A percentile compares a stretch with the other conserved stretches of the same genome.
phyloP scores from a whole-genome alignment of 2,113 vertebrate genomes.

The Motacilla alba region DNA sequence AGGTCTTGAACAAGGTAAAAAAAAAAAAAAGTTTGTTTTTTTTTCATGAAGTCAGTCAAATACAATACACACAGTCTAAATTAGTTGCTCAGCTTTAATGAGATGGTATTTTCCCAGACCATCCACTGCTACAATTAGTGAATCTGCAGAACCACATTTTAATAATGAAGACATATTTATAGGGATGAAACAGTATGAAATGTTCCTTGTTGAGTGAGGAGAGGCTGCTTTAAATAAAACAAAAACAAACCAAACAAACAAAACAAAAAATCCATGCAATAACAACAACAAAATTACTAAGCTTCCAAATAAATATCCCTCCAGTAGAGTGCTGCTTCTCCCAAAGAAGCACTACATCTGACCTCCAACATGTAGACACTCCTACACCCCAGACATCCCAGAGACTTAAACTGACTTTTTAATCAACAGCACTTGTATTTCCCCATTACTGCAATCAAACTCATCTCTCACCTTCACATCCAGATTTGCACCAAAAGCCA shows the following conservation, averaged over 20 bases:
- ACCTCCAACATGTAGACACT: neutral
- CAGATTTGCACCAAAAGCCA: conserved; percentile 93
- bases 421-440: neutral
- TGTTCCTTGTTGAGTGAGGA: neutral
- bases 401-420: neutral
- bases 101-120: neutral
- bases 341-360: neutral
- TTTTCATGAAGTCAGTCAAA: neutral
- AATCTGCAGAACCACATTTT: neutral
- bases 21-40: neutral
- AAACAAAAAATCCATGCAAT: neutral
- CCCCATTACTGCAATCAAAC: neutral
- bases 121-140: neutral
- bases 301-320: neutral
- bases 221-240: neutral
- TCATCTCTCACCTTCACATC: conserved; percentile 87
- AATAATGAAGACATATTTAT: neutral
- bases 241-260: neutral
- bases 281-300: neutral
- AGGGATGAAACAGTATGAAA: neutral
- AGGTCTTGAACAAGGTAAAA: conserved; percentile 77
- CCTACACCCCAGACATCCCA: neutral
- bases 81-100: neutral
- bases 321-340: neutral
- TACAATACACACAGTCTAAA: neutral